Evolutionary conservation across 2,113 vertebrate genomes (phyloP).

Genomic region (Promerops cafer): DNA sequence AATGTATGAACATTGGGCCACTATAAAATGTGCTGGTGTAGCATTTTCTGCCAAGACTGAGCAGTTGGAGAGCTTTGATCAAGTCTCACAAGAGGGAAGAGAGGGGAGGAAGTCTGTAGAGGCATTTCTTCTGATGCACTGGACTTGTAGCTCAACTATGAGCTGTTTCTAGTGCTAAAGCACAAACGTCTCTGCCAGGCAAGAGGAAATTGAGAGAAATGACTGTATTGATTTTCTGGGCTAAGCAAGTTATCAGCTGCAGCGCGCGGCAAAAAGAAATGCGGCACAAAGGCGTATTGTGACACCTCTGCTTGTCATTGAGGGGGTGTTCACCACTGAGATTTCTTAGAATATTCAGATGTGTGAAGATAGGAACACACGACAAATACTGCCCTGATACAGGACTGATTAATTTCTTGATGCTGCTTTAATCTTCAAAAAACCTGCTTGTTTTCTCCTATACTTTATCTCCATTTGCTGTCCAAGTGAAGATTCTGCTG

Average conservation of each 20-base stretch:
- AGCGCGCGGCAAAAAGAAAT: rapidly evolving
- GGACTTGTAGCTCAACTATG: neutral
- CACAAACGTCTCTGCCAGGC: neutral
- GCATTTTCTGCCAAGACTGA: neutral
- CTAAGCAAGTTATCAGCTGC: neutral
- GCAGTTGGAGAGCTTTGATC: neutral
- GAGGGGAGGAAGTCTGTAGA: neutral
- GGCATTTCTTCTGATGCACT: neutral
- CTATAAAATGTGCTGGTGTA: neutral
- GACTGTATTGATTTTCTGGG: neutral
- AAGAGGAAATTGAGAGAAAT: neutral
- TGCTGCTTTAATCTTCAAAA: neutral
- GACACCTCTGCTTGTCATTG: neutral
- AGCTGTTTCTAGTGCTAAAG: neutral
- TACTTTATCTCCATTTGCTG: neutral
- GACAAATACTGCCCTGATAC: neutral
- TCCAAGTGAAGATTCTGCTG: neutral
- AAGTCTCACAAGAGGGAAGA: neutral
- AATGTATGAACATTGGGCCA: neutral
- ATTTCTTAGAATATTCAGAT: slow-evolving; percentile 22
- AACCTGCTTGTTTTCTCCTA: neutral
- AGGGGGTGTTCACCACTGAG: neutral
- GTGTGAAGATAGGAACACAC: neutral
- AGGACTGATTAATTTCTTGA: neutral
- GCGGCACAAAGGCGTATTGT: rapidly evolving